Evolutionary conservation across 2,113 vertebrate genomes (phyloP), one percentile per base, ranked within the genome.

Genomic region (Trematomus loennbergii): DNA sequence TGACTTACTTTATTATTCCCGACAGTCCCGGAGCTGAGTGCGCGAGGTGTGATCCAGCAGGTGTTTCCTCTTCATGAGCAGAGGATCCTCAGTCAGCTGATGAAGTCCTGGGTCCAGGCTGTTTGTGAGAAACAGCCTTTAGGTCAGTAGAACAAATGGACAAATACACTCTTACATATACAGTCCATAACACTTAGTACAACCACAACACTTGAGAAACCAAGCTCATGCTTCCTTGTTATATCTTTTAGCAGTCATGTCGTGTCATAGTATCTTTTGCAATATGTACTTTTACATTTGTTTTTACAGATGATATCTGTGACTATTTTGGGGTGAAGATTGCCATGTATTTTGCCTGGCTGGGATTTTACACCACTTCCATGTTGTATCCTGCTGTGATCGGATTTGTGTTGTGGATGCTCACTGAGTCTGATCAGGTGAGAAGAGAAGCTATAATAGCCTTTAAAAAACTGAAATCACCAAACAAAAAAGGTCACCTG

Each of bases 271-370:
- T 22, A 18, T 67, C 62, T 22, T 12, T 54, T 40, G 15, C 20
- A 2, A 46, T 54, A 40, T 48, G 0, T 75, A 25, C 33, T 75
- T 33, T 43, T 45, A 29, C 9, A 10, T 36, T 70, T 55, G 10
- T 82, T 16, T 87, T 75, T 81, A 9, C 73, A 99, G 98, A 99
- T 78, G 98, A 99, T 53, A 98, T 99, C 90, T 98, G 97, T 11
- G 97, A 99, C 85, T 99, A 99, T 83, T 99, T 99, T 0, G 98
- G 98, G 4, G 98, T 98, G 89, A 99, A 99, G 93, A 97, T 99
- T 0, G 98, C 97, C 76, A 97, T 99, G 98, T 99, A 99, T 59
- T 99, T 99, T 0, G 97, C 98, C 87, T 99, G 98, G 98, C 81
- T 99, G 93, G 98, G 98, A 1, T 99, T 99, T 94, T 99, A 99